Evolutionary conservation across 2,797 vertebrate genomes (phyloP).

Genomic region (Centropyge bicolor): DNA sequence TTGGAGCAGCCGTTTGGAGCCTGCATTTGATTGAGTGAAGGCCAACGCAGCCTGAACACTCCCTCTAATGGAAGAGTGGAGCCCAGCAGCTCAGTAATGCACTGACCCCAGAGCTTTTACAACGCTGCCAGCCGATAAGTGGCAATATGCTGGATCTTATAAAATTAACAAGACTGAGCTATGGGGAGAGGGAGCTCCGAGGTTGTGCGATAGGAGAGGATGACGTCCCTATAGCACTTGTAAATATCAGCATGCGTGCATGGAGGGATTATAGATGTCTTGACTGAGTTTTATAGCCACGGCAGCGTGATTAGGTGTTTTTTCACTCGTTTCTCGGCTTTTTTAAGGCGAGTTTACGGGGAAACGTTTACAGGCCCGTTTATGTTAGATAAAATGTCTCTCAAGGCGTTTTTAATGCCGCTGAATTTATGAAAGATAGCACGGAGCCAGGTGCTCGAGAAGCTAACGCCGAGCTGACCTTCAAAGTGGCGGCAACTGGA

Average conservation of each 20-base stretch:
- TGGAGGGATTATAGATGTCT: constrained; percentile 42
- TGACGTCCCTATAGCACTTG: constrained; percentile 64
- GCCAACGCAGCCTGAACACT: constrained; percentile 77
- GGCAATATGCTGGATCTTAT: constrained; percentile 84
- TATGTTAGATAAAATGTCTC: constrained; percentile 75
- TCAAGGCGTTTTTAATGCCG: constrained; percentile 74
- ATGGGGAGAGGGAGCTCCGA: constrained; percentile 49
- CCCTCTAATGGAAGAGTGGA: constrained; percentile 84
- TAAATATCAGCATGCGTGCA: constrained; percentile 75
- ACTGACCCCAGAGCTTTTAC: constrained; percentile 85
- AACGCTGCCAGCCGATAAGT: constrained; percentile 80
- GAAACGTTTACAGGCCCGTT: constrained; percentile 77
- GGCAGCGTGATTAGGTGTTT: constrained; percentile 54
- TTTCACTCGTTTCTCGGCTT: constrained; percentile 57
- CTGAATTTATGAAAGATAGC: constrained; percentile 77
- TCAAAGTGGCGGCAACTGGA: constrained; percentile 62
- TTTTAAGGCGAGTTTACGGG: constrained; percentile 63
- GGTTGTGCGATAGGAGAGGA: constrained; percentile 42
- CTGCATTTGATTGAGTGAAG: constrained; percentile 83
- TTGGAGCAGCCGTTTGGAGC: constrained; percentile 68
- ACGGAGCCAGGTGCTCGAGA: constrained; percentile 50
- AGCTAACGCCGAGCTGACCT: constrained; percentile 51
- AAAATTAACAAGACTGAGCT: constrained; percentile 84
- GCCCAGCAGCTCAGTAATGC: constrained; percentile 83
- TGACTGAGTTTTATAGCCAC: constrained; percentile 65